These are phyloP conservation scores for Ploceus nigricollis DNA, from an alignment of 2,113 vertebrate species.

Conservation along the genomic window DNA sequence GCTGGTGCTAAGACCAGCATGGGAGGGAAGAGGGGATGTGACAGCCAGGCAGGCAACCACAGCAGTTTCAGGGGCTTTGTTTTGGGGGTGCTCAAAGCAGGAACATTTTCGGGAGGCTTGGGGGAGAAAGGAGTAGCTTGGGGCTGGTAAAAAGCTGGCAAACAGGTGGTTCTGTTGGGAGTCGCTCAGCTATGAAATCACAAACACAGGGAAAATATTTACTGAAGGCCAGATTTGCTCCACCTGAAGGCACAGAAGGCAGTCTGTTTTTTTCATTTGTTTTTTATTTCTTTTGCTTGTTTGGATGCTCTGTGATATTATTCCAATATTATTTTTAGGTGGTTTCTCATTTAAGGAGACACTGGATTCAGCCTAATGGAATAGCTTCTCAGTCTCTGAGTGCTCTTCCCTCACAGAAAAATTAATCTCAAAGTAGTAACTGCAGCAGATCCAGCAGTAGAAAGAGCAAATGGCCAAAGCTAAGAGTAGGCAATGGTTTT, in stretches of 20 bases:
- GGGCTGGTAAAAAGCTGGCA: not conserved
- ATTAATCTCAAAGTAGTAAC: not conserved
- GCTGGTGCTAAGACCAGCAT: not conserved
- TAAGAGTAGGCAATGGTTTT: not conserved
- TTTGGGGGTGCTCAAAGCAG: not conserved
- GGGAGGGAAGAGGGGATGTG: not conserved
- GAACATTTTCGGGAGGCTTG: not conserved
- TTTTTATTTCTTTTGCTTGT: constrained; percentile 14
- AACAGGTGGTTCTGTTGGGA: not conserved
- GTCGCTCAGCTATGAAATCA: not conserved
- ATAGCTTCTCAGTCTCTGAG: not conserved
- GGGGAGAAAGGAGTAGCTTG: not conserved
- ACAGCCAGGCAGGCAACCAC: not conserved
- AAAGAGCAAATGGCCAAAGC: not conserved
- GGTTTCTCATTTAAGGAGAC: not conserved
- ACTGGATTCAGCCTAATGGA: not conserved
- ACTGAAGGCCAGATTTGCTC: not conserved
- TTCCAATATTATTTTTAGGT: not conserved
- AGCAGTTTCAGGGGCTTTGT: not conserved
- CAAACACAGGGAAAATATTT: not conserved
- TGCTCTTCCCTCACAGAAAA: not conserved
- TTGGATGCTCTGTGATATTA: constrained; percentile 25
- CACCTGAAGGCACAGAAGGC: constrained; percentile 21
- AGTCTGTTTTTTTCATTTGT: not conserved
- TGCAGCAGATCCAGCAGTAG: not conserved